Conservation (phyloP, 2,888 invertebrate species). For the Xiphydria camelus region DNA sequence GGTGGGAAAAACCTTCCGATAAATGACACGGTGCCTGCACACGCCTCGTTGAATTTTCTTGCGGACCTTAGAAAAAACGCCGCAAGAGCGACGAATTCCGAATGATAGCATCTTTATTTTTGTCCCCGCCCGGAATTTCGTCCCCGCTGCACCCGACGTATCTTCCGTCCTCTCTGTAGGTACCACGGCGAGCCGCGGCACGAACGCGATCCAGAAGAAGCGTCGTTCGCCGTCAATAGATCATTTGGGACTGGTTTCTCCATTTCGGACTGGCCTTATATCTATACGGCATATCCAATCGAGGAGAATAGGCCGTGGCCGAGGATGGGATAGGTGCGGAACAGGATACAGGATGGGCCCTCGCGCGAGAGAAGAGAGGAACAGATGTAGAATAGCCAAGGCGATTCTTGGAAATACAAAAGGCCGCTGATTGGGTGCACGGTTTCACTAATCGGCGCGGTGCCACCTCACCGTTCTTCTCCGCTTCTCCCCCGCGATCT, state of each 20-base stretch:
- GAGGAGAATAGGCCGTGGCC: slow-evolving; percentile 31
- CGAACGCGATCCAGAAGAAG: no score
- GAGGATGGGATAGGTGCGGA: slow-evolving; percentile 21
- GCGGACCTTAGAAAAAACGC: no score
- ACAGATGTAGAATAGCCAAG: slow-evolving; percentile 21
- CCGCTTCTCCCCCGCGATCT: slow-evolving; percentile 17
- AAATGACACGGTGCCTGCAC: no score
- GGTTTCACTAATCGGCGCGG: slow-evolving; percentile 29
- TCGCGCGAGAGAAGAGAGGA: no score
- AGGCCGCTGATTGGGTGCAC: slow-evolving; percentile 33
- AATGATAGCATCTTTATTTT: no score
- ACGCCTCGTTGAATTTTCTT: no score
- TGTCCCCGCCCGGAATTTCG: no score
- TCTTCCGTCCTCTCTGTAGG: no score
- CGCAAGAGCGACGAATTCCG: no score
- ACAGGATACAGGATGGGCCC: slow-evolving; percentile 4
- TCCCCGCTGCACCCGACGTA: no score
- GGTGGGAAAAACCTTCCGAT: no score
- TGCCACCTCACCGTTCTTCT: slow-evolving; percentile 9
- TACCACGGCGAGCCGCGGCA: no score
- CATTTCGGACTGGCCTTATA: slow-evolving; percentile 28
- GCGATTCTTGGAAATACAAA: slow-evolving; percentile 33
- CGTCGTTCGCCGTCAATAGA: slow-evolving; percentile 15
- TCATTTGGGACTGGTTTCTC: slow-evolving; percentile 27
- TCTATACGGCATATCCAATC: slow-evolving; percentile 35